Percentiles rank a stretch among this genome's conserved stretches.
Evolutionary conservation across 2,113 vertebrate species (phyloP).

Genomic region (Dicentrarchus labrax): DNA sequence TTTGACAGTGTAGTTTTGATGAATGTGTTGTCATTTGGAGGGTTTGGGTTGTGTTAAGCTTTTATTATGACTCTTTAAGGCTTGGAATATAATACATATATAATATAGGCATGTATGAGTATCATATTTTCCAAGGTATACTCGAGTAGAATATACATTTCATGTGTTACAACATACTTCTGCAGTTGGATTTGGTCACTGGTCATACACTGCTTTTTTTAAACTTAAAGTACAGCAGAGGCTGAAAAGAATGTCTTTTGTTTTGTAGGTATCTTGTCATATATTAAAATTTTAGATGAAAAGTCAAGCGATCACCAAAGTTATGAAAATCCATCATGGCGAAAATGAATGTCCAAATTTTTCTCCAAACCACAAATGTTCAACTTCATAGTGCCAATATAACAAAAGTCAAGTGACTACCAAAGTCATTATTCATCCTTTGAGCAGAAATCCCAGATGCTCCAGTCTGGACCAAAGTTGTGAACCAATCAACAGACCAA

Average conservation of each 20-base stretch:
- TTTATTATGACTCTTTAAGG: conserved; percentile 15
- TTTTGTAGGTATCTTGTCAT: neutral
- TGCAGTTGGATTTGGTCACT: neutral
- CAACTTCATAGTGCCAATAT: neutral
- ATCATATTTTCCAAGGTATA: neutral
- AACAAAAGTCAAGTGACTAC: neutral
- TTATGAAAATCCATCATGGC: neutral
- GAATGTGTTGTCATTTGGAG: conserved; percentile 39
- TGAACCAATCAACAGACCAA: neutral
- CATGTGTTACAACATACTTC: too few species aligned
- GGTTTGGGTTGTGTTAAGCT: conserved; percentile 1
- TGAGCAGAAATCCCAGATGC: too few species aligned
- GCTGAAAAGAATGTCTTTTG: too few species aligned
- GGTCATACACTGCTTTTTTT: too few species aligned
- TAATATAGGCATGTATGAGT: neutral
- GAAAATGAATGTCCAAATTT: neutral
- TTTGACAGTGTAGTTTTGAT: conserved; percentile 35
- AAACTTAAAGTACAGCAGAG: neutral
- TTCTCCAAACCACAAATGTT: neutral
- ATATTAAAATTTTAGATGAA: neutral
- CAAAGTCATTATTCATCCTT: neutral
- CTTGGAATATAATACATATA: neutral
- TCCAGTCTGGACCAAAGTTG: neutral
- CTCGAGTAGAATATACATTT: neutral
- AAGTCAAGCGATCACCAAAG: neutral